Base-by-base conservation (phyloP, 2,797 vertebrate species). In the Toxotes lorentzi region DNA sequence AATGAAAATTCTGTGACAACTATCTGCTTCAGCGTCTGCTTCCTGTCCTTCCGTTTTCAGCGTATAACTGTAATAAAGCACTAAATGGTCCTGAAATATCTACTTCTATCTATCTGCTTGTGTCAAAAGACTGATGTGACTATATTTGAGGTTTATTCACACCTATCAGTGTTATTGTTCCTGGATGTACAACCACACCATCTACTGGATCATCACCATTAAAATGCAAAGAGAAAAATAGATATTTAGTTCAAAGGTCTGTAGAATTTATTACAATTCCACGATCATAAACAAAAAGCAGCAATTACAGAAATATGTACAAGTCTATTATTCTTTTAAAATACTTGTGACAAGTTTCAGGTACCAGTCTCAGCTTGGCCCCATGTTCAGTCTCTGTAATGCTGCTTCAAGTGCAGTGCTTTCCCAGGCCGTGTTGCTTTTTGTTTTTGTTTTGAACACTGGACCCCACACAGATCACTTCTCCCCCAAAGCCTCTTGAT, bases 211-310 rank as follows among this genome's bases (percentile, higher is more conserved):
- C 65, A 24, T 4, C 24, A 21, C 3, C 0, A 1, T 57, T 24
- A 32, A 62, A 21, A 64, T 56, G 27, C 43, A 73, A 40, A 57
- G 56, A 56, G 61, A 70, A 34, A 45, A 62, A 41, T 66, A 23
- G 27, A 50, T 17, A 4, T 24, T 63, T 79, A 83, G 40, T 73
- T 89, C 76, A 93, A 94, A 95, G 85, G 83, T 91, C 80, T 87
- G 92, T 85, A 95, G 95, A 95, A 96, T 96, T 95, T 96, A 96
- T 95, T 96, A 83, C 81, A 94, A 96, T 95, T 94, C 94, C 91
- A 95, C 86, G 23, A 90, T 94, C 91, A 93, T 95, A 91, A 94
- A 94, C 92, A 94, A 95, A 95, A 92, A 92, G 86, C 90, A 93
- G 93, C 94, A 93, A 86, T 90, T 95, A 94, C 93, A 94, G 89